These are phyloP conservation scores for Sprattus sprattus DNA, from an alignment of 2,113 vertebrate species.

Conservation along the genomic window DNA sequence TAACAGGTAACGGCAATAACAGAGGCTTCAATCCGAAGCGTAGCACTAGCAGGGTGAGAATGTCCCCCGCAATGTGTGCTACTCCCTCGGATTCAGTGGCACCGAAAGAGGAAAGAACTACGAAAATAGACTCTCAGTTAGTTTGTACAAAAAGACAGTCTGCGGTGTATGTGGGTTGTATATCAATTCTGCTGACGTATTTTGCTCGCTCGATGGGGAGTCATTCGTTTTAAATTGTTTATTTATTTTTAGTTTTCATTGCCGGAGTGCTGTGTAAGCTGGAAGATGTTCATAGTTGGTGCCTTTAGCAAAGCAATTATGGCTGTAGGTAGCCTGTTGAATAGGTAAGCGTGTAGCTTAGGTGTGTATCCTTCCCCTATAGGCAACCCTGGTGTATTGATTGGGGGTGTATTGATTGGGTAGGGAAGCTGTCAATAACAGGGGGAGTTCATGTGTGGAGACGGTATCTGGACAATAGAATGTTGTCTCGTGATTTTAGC, in stretches of 20 bases:
- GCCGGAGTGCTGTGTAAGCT: constrained; percentile 6
- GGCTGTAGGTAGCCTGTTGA: background rate
- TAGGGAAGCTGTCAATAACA: background rate
- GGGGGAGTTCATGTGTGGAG: background rate
- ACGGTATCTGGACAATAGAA: background rate
- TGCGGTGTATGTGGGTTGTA: background rate
- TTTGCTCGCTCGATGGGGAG: background rate
- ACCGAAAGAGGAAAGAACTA: too few species aligned
- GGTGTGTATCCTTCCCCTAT: background rate
- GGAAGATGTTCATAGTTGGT: background rate
- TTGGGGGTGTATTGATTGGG: background rate
- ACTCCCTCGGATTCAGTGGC: background rate
- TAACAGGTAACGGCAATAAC: background rate
- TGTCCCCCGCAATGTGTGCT: background rate
- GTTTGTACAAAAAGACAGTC: background rate
- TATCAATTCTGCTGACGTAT: background rate
- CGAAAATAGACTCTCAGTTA: background rate
- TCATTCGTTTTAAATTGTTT: background rate
- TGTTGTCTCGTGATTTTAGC: background rate
- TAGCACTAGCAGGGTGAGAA: background rate
- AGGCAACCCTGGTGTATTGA: background rate
- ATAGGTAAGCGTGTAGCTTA: background rate
- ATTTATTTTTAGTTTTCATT: constrained; percentile 4
- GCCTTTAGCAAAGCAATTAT: background rate
- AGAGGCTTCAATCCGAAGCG: background rate